These are phyloP conservation scores for Macrophya alboannulata DNA, from an alignment of 2,888 invertebrate genomes.

Conservation along the genomic window DNA sequence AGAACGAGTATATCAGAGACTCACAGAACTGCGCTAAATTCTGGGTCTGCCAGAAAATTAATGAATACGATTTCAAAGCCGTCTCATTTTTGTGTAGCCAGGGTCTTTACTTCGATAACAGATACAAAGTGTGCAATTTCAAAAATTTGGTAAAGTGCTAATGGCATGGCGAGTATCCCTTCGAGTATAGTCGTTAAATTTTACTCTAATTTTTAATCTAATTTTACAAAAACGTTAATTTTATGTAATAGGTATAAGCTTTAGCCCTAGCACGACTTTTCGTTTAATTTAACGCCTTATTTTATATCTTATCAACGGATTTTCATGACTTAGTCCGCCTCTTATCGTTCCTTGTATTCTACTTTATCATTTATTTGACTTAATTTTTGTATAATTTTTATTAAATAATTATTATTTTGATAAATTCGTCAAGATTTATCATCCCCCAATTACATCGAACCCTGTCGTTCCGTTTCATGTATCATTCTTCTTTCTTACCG, in stretches of 20 bases:
- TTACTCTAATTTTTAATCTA: neutral
- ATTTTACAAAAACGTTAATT: neutral
- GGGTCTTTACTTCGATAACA: slow-evolving; percentile 78
- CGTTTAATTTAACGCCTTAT: too few species aligned
- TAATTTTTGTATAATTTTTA: neutral
- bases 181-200: neutral
- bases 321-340: neutral
- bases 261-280: too few species aligned
- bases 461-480: too few species aligned
- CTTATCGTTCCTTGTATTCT: neutral
- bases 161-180: neutral
- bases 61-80: neutral
- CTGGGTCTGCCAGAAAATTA: slow-evolving; percentile 77
- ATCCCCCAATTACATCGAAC: neutral
- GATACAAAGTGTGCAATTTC: slow-evolving; percentile 78
- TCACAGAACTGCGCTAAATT: slow-evolving; percentile 79
- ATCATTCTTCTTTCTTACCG: too few species aligned
- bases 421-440: neutral
- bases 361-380: neutral
- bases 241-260: neutral
- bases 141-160: slow-evolving; percentile 68
- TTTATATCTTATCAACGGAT: neutral
- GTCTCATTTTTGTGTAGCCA: slow-evolving; percentile 75
- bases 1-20: slow-evolving; percentile 75
- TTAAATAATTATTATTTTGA: neutral